phyloP scores from a whole-genome alignment of 2,113 vertebrate genomes.

The Rhodinocichla rosea region DNA sequence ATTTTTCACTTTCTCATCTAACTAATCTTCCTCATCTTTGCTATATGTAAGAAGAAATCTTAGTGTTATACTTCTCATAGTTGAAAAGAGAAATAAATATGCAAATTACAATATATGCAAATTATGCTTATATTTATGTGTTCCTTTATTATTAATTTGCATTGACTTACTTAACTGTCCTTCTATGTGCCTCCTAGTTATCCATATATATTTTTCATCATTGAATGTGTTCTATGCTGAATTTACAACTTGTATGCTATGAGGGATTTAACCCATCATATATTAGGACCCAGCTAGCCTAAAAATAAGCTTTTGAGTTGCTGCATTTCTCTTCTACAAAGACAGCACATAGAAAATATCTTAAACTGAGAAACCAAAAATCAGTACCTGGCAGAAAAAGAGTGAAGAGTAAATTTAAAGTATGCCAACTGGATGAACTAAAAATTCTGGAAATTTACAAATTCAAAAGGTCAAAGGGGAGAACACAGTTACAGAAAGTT shows the following conservation, averaged over 20 bases:
- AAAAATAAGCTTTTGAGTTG: neutral
- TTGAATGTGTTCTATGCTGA: neutral
- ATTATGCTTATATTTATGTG: neutral
- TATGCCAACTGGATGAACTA: neutral
- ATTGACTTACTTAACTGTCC: neutral
- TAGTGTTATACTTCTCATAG: neutral
- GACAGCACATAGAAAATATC: neutral
- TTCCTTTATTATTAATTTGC: neutral
- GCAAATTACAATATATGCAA: neutral
- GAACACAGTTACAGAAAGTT: constrained; percentile 38
- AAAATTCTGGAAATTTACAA: constrained; percentile 9
- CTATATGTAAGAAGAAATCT: neutral
- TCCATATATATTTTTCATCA: neutral
- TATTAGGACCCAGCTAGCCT: neutral
- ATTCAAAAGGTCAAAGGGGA: constrained; percentile 25
- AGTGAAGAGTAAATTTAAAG: neutral
- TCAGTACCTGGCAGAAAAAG: neutral
- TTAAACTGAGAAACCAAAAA: neutral
- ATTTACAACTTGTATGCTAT: neutral
- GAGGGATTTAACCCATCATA: neutral
- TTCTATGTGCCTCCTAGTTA: neutral
- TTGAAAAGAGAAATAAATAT: neutral
- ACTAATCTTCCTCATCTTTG: neutral
- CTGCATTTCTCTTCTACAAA: neutral
- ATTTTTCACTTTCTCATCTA: neutral